Base-by-base conservation (phyloP, 2,113 vertebrate species). In the Sardina pilchardus region DNA sequence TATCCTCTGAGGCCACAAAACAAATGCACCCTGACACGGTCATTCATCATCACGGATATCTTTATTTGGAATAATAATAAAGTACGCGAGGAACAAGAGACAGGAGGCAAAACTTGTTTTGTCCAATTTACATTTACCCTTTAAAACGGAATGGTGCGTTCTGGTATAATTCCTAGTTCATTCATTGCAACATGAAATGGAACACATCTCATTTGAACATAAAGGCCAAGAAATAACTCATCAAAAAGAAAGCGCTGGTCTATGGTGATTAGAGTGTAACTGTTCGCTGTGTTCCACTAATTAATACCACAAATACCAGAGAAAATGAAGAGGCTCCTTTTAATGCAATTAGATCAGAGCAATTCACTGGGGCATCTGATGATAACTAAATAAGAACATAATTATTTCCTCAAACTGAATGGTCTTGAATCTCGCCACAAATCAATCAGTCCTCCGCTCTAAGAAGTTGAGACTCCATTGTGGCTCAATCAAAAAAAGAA, bases 401-500 rank as follows among this genome's bases (percentile, higher is more conserved):
- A 97, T 97, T 97, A 96, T 97, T 97, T 95, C 94, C 71, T 94
- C 93, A 94, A 96, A 94, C 94, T 92, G 94, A 96, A 97, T 95
- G 95, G 94, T 95, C 94, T 92, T 90, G 94, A 96, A 97, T 97
- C 95, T 93, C 96, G 95, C 95, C 96, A 92, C 96, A 96, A 94
- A 98, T 98, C 97, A 97, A 97, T 98, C 94, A 93, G 91, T 91
- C 92, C 94, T 95, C 92, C 83, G 88, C 93, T 94, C 94, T 95
- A 96, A 95, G 95, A 96, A 96, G 95, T 95, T 97, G 94, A 93
- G 95, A 97, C 96, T 98, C 96, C 95, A 98, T 97, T 95, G 95
- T 94, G 96, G 96, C 96, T 97, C 96, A 97, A 97, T 98, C 95
- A 97, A 96, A 96, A 95, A 95, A 96, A 95, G 95, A 94, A 93